Base-by-base conservation (phyloP, 2,797 vertebrate species). In the Peromyscus attwateri region DNA sequence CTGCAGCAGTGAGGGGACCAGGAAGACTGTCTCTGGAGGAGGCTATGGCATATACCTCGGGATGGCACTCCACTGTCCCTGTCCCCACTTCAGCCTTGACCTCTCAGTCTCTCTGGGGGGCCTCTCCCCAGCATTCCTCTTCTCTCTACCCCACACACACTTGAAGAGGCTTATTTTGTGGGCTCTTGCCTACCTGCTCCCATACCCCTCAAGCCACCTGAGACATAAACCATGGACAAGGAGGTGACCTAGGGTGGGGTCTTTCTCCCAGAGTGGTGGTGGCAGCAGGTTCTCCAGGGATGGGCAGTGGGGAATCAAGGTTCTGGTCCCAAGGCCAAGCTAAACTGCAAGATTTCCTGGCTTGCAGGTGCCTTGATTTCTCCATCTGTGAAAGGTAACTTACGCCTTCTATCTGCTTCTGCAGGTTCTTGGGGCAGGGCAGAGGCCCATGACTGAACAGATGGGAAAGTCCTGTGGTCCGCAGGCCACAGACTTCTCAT, bases 31-130 rank as follows among this genome's bases (percentile, higher is more conserved):
- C 0, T 3, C 0, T 3, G 79, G 49, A 49, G 73, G n/a, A 10
- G n/a, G 96, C 27, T 8, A 1, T 0, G 49, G 49, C 29, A 43
- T 9, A 68, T 0, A n/a, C 23, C 34, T 73, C 25, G 75, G 43
- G 14, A 21, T 3, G 37, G 0, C 0, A 2, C 49, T 29, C 11
- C 9, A 81, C 27, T 29, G 3, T 71, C 40, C 29, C n/a, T 43
- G 37, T 4, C 52, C 11, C 14, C 1, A 83, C 77, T 8, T 40
- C 46, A 2, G 75, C 23, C 16, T 27, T 29, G 13, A 77, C 19
- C 55, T 49, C 62, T 79, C 64, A 6, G 81, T 43, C 57, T 76
- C 55, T 85, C 66, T 29, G 46, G 55, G 68, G 40, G 34, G 3
- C 62, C 19, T 31, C 66, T 81, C 71, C 16, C 57, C 49, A 29